Evolutionary conservation across 2,888 invertebrate species (phyloP).

Genomic region (Thymelicus lineola): DNA sequence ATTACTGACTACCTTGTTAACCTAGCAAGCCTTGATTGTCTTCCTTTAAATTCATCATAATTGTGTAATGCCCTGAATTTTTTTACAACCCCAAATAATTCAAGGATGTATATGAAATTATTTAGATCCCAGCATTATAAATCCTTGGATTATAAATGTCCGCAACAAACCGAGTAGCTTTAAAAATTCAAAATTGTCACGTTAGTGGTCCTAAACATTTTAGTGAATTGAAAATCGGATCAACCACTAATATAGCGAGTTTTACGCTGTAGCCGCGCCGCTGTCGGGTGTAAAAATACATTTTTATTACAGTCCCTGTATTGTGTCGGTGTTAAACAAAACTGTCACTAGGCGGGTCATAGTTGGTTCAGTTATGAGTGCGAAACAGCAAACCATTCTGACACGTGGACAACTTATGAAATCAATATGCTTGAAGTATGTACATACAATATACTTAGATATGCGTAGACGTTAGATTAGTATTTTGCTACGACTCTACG

Average conservation of each 20-base stretch:
- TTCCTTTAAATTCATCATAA: too few species aligned
- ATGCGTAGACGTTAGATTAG: too few species aligned
- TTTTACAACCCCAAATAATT: too few species aligned
- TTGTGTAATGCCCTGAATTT: too few species aligned
- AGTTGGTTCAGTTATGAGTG: conserved; percentile 58
- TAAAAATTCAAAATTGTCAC: not conserved
- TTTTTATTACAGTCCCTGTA: conserved; percentile 44
- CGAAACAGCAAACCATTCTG: not conserved
- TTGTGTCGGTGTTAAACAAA: conserved; percentile 51
- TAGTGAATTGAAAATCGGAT: conserved; percentile 4
- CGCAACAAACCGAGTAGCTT: too few species aligned
- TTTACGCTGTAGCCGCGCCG: not conserved
- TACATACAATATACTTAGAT: too few species aligned
- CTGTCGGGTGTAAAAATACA: conserved; percentile 13
- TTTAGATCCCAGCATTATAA: too few species aligned
- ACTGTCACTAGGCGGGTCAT: conserved; percentile 54
- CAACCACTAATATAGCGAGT: conserved; percentile 16
- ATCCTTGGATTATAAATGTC: too few species aligned
- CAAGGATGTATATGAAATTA: too few species aligned
- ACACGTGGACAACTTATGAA: not conserved
- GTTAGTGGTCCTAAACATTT: not conserved
- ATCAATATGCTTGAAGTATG: not conserved
- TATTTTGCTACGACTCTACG: too few species aligned
- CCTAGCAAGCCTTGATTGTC: too few species aligned
- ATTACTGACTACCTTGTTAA: too few species aligned